Base-by-base conservation (phyloP, 1,140 invertebrate genomes). In the Cotesia glomerata region DNA sequence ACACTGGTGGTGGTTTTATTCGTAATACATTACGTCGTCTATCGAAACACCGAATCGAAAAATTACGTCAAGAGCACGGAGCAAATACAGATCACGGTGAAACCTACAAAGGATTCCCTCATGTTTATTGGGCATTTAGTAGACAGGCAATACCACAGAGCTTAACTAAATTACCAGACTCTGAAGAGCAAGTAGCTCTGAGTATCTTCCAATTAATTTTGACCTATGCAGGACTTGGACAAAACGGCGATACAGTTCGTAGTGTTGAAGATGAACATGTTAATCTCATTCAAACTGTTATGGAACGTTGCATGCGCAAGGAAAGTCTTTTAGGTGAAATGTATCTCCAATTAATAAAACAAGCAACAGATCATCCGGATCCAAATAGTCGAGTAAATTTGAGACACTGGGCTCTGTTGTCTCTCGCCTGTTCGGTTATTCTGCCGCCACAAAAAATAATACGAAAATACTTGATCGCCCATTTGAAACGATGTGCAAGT, bases 291-390 rank as follows among this genome's bases (percentile, higher is more conserved):
- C 97, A 98, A 86, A 91, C 90, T 0, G 91, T 98, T 64, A 91
- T 98, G 86, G 95, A 97, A 76, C 91, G 94, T 71, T 96, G 95
- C 76, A 93, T 98, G 93, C 89, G 94, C 71, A 95, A 95, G 76
- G 96, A 98, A 80, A 90, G 92, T 52, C 85, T 98, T 14, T 88
- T 97, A 13, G 95, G 95, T 77, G 97, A 99, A 87, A 87, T 98
- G 58, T 98, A 96, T 83, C 89, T 98, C 51, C 96, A 98, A 81
- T 89, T 98, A 4, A 95, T 98, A 61, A 98, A 97, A 86, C 92
- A 96, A 89, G 98, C 96, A 0, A 98, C 96, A 0, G 96, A 98
- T 79, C 93, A 95, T 87, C 91, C 93, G 13, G 96, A 98, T 89
- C 95, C 95, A 0, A 95, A 95, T 81, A 96, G 95, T 49, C 86